Evolutionary conservation across 2,888 invertebrate genomes (phyloP).

Genomic region (Gasteruption jaculator): DNA sequence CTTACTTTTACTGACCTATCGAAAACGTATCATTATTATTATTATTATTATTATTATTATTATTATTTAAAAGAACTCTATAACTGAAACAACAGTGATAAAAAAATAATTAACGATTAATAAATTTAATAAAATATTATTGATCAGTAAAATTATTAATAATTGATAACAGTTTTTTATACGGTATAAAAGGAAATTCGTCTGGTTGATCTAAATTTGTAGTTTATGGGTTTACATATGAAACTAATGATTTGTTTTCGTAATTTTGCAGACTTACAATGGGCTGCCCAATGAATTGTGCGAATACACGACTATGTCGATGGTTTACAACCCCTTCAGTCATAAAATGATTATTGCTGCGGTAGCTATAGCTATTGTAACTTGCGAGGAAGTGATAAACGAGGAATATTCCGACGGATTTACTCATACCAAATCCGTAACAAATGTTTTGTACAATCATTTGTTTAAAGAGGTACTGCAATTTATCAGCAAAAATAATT

Average conservation of each 20-base stretch:
- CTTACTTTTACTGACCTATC: too few relatives aligned
- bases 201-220: background rate
- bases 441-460: constrained; percentile 71
- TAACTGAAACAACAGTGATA: background rate
- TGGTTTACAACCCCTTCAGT: constrained; percentile 64
- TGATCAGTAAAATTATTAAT: constrained; percentile 5
- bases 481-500: too few relatives aligned
- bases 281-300: constrained; percentile 62
- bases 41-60: too few relatives aligned
- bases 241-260: too few relatives aligned
- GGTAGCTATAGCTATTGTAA: constrained; percentile 61
- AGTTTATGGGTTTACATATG: background rate
- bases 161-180: background rate
- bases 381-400: constrained; percentile 64
- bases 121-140: constrained; percentile 4
- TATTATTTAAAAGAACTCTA: too few relatives aligned
- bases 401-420: constrained; percentile 69
- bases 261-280: constrained; percentile 67
- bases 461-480: constrained; percentile 64
- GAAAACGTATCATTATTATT: too few relatives aligned
- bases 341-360: constrained; percentile 66
- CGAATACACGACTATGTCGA: constrained; percentile 58
- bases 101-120: background rate
- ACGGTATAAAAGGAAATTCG: background rate
- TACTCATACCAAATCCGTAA: constrained; percentile 65